Conservation (phyloP, 2,113 vertebrate genomes). For the Caloenas nicobarica region DNA sequence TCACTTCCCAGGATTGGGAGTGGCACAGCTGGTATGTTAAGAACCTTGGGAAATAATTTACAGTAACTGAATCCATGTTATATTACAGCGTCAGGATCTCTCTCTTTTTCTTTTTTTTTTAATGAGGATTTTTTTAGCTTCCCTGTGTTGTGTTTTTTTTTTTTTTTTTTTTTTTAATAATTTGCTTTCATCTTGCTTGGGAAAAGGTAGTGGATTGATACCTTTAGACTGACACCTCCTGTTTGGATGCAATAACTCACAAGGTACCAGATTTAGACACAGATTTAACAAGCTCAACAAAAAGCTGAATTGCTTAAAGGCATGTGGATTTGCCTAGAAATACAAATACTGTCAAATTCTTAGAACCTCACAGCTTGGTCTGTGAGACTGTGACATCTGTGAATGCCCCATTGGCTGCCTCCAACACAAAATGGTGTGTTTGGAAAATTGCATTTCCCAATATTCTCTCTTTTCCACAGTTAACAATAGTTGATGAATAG, state of each 20-base stretch:
- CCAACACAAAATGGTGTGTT: accelerated
- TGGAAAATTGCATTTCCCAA: not conserved
- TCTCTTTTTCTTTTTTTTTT: not conserved
- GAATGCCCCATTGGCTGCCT: not conserved
- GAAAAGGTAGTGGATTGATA: not conserved
- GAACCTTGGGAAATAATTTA: not conserved
- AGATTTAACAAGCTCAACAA: not conserved
- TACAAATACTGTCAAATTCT: not conserved
- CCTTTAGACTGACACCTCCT: not conserved
- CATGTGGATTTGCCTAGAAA: not conserved
- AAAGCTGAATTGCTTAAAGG: not conserved
- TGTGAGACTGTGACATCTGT: not conserved
- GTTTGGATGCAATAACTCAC: not conserved
- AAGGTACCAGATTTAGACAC: not conserved
- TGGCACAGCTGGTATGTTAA: not conserved
- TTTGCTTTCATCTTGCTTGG: not conserved
- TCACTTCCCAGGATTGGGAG: not conserved
- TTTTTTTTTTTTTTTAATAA: not conserved
- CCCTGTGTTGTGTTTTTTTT: not conserved
- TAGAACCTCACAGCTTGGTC: not conserved
- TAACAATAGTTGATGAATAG: not conserved
- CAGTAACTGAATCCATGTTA: not conserved
- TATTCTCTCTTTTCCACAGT: not conserved
- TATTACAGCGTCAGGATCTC: not conserved
- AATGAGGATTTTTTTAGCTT: not conserved